These are phyloP conservation scores for Agrilus mali DNA, from an alignment of 2,888 invertebrate species.

Conservation along the genomic window DNA sequence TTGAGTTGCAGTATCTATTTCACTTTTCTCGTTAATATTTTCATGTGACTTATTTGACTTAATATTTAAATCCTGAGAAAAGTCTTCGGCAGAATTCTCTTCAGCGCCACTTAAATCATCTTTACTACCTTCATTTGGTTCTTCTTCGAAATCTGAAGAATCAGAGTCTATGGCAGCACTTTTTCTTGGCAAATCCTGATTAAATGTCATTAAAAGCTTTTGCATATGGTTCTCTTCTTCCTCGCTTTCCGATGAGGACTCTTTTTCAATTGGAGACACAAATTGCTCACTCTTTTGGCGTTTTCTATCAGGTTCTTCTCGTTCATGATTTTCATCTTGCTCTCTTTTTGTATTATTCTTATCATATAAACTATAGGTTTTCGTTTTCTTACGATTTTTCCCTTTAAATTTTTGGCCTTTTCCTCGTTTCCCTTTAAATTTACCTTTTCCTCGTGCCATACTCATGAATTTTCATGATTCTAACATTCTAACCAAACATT, in stretches of 20 bases:
- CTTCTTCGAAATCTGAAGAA: constrained; percentile 16
- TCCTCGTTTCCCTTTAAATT: neutral
- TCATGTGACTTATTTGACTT: constrained; percentile 2
- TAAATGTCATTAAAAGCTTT: constrained; percentile 20
- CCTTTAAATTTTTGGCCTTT: neutral
- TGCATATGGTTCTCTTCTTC: constrained; percentile 19
- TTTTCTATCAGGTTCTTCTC: constrained; percentile 1
- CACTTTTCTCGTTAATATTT: constrained; percentile 5
- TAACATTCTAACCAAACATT: too few species aligned
- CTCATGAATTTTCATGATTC: too few species aligned
- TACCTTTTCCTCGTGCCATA: too few species aligned
- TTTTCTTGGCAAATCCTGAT: constrained; percentile 14
- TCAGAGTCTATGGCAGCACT: constrained; percentile 29
- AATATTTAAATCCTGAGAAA: constrained; percentile 6
- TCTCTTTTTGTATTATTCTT: neutral
- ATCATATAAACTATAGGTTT: neutral
- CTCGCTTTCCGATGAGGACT: constrained; percentile 11
- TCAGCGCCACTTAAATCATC: constrained; percentile 18
- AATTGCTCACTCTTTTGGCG: constrained; percentile 4
- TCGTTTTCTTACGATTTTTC: neutral
- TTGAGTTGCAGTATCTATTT: constrained; percentile 24
- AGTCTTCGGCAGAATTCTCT: constrained; percentile 16
- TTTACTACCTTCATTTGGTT: constrained; percentile 12
- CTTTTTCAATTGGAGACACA: constrained; percentile 2
- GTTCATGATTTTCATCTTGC: neutral